A percentile compares a stretch with the other conserved stretches of the same genome.
Conservation (phyloP, 1,140 invertebrate genomes). For the Thaumatotibia leucotreta region DNA sequence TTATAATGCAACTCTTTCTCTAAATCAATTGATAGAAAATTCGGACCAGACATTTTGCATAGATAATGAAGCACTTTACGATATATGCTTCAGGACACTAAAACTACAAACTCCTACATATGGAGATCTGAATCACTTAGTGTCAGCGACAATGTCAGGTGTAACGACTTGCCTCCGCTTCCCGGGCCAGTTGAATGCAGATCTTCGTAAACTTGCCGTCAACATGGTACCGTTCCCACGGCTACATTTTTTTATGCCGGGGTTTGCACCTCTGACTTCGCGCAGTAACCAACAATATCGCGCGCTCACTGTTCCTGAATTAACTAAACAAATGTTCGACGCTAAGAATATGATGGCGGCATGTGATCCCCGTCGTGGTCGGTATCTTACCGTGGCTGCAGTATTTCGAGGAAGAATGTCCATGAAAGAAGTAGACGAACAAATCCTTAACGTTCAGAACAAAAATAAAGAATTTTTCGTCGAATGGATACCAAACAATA, state of each 20-base stretch:
- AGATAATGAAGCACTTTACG: too few species aligned
- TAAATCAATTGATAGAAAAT: constrained; percentile 87
- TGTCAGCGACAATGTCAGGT: too few species aligned
- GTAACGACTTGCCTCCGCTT: too few species aligned
- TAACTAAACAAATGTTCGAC: constrained; percentile 84
- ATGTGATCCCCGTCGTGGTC: too few species aligned
- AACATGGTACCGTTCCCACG: constrained; percentile 95
- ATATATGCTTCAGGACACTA: too few species aligned
- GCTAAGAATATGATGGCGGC: too few species aligned
- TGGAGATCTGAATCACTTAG: constrained; percentile 82
- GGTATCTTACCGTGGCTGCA: too few species aligned
- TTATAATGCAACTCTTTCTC: constrained; percentile 78
- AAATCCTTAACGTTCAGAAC: too few species aligned
- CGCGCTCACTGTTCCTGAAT: constrained; percentile 46
- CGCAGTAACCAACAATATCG: constrained; percentile 80
- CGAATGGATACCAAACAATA: constrained; percentile 84
- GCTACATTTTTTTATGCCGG: constrained; percentile 94
- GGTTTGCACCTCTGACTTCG: too few species aligned
- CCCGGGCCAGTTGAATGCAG: constrained; percentile 87
- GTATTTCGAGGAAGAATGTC: too few species aligned
- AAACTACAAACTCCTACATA: constrained; percentile 86
- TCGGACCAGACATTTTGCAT: constrained; percentile 83
- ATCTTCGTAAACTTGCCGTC: constrained; percentile 97
- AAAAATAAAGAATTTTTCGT: constrained; percentile 84
- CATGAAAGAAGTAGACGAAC: too few species aligned